Evolutionary conservation across 2,113 vertebrate species (phyloP), one percentile per base, ranked within the genome.

Genomic region (Paraplagusia blochii): DNA sequence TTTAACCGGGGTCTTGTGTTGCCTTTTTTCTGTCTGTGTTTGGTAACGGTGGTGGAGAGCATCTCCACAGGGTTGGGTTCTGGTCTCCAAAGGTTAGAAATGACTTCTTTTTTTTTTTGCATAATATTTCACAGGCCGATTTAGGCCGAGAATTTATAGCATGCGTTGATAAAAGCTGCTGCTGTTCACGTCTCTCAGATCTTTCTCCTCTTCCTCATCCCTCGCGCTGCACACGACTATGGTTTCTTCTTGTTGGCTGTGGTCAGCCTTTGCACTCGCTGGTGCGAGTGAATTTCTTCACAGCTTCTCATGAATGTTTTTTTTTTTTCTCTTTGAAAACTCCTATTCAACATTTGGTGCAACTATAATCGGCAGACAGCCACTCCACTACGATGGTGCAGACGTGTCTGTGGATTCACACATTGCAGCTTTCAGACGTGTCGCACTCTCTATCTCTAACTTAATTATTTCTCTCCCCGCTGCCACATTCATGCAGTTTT

Each of bases 291-390:
- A 80, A 82, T 84, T 84, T 87, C 79, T 88, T 29, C 79, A 84
- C 85, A 87, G 87, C 81, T 87, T 86, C 76, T 70, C 61, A 51
- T 81, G 64, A 87, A 86, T 69, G 85, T 88, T 85, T 87, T 88
- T 86, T 85, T 85, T 83, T 29, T 29, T 29, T 29, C n/a, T n/a
- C n/a, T n/a, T n/a, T n/a, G n/a, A 66, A 87, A 88, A 85, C 76
- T 87, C 84, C 73, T 77, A 75, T 88, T 89, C 82, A 86, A 83
- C 80, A 88, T 84, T 86, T 86, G 85, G 86, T 88, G 86, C 75
- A 87, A 87, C 83, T 84, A 81, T 88, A 85, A 87, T 85, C 77
- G 81, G 83, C 82, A 80, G 63, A 68, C 63, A 86, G 85, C 81
- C 83, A 83, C 77, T 81, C 81, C 83, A 83, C 77, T 81, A 81